Conservation (phyloP, 2,888 invertebrate species). For the Tiliacea aurago region DNA sequence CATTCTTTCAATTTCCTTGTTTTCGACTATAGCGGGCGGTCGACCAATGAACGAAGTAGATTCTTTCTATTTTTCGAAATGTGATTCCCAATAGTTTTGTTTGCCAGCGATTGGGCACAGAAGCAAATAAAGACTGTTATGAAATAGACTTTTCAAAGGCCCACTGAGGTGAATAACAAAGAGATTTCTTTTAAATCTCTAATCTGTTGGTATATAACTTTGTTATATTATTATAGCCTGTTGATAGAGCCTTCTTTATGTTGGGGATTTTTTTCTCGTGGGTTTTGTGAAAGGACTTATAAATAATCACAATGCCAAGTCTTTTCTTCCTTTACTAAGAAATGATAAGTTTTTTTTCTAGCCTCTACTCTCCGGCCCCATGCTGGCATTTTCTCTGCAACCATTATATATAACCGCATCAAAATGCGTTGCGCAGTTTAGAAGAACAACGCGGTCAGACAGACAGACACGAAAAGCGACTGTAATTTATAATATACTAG, state of each 20-base stretch:
- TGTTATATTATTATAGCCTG: constrained; percentile 27
- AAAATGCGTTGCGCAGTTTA: too few relatives aligned
- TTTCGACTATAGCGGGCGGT: constrained; percentile 19
- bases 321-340: neutral
- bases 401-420: too few relatives aligned
- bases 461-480: too few relatives aligned
- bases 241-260: constrained; percentile 19
- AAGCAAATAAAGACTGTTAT: constrained; percentile 25
- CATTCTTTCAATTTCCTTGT: constrained; percentile 51
- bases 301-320: too few relatives aligned
- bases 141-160: constrained; percentile 19
- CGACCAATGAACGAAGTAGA: constrained; percentile 14
- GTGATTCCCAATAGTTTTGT: constrained; percentile 49
- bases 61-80: constrained; percentile 45
- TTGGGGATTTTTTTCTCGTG: neutral
- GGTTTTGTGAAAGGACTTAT: neutral
- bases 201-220: constrained; percentile 30
- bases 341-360: neutral
- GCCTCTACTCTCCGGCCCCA: neutral
- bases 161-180: constrained; percentile 23
- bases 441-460: too few relatives aligned
- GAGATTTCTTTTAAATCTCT: constrained; percentile 18
- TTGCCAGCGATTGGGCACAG: constrained; percentile 24
- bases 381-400: neutral
- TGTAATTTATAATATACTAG: too few relatives aligned